These are phyloP conservation scores for Tetragonisca angustula DNA, from an alignment of 2,888 invertebrate genomes.

Conservation along the genomic window DNA sequence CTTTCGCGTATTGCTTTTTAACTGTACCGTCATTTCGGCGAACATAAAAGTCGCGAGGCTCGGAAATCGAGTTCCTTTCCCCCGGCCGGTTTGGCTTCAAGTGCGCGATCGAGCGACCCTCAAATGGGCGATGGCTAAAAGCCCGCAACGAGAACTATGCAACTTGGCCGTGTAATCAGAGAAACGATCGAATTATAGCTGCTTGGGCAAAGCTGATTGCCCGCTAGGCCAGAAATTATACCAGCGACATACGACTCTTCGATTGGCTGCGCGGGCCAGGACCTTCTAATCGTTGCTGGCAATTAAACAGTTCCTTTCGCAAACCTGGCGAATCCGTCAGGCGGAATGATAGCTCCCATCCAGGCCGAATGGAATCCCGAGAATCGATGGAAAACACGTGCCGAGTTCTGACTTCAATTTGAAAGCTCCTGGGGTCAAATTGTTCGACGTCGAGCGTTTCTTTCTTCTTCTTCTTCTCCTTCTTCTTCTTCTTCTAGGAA, in stretches of 20 bases:
- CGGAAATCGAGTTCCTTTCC: background rate
- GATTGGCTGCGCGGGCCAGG: constrained; percentile 45
- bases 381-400: constrained; percentile 3
- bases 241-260: constrained; percentile 20
- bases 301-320: constrained; percentile 72
- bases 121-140: constrained; percentile 14
- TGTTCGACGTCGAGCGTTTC: background rate
- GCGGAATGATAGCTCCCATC: constrained; percentile 38
- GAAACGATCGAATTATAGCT: constrained; percentile 69
- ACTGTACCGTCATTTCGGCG: too few relatives aligned
- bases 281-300: constrained; percentile 70
- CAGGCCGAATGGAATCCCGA: constrained; percentile 24
- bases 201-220: constrained; percentile 63
- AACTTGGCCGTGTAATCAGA: constrained; percentile 60
- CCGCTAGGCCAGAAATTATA: constrained; percentile 61
- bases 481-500: background rate
- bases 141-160: constrained; percentile 33
- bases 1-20: too few relatives aligned
- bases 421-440: constrained; percentile 22
- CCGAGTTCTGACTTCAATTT: constrained; percentile 9
- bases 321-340: constrained; percentile 3
- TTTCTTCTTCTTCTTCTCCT: too few relatives aligned
- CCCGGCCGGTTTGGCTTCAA: background rate
- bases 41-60: too few relatives aligned
- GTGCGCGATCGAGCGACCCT: background rate